Base-by-base conservation (phyloP, 35 echinoderm and acorn worm species). In the Eucidaris tribuloides region DNA sequence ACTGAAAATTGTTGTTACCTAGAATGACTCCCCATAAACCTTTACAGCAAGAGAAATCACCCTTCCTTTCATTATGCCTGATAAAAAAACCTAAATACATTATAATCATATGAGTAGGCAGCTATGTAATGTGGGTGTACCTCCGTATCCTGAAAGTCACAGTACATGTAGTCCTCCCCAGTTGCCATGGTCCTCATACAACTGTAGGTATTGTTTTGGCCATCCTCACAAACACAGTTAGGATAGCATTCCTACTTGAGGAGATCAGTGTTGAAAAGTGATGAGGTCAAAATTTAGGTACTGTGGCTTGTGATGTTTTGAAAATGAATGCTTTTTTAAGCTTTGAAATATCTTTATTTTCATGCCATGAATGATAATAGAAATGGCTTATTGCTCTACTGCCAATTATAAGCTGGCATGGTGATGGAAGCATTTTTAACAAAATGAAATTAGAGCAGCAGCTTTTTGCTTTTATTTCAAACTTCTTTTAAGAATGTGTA, bases 141-240 rank as follows among this genome's bases (percentile, higher is more conserved):
- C 86, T 97, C 94, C 22, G 41, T 25, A 71, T 97, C 94, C 45
- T 25, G 46, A 72, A 97, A 92, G 63, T 89, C 81, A 41, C 94
- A 97, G 46, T 92, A 97, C 34, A 86, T 83, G 58, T 79, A 81
- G 60, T 92, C 78, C 42, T 46, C 66, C 29, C 52, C 81, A 3
- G 58, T 23, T 44, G 76, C 78, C 15, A 92, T 27, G 19, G 82
- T 87, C 19, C 94, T 58, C 34, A 88, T 44, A 50, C 94, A 97
- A 65, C 82, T 15, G 52, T 92, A 97, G 0, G 89, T 92, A 66
- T 97, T 89, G 79, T 97, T 97, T 44, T 34, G 61, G 30, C 70
- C 77, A 82, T 97, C 94, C 24, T 97, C 89, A 72, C 94, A 97
- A 3, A 97, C 94, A 79, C 94, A 97, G 74, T 84, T 78, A 17